Evolutionary conservation across 2,888 invertebrate species (phyloP).

Genomic region (Branchipolynoe longqiensis): DNA sequence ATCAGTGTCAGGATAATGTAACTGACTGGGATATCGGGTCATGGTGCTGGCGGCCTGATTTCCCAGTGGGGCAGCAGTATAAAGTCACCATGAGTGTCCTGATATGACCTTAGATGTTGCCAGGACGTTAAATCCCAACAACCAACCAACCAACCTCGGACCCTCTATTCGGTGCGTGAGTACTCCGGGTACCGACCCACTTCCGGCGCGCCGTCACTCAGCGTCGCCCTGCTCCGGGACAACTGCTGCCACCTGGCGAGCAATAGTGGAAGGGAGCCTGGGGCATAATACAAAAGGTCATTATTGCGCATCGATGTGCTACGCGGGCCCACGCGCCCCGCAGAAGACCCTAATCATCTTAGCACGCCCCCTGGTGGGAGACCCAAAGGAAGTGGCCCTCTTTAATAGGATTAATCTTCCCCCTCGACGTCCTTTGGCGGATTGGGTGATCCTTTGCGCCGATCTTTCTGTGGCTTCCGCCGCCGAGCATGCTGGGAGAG

Average conservation of each 20-base stretch:
- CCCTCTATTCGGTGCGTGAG: no score
- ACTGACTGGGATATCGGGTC: no score
- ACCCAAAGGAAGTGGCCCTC: background rate
- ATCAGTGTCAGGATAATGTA: no score
- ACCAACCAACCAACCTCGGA: no score
- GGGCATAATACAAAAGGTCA: slow-evolving; percentile 18
- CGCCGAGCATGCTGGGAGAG: no score
- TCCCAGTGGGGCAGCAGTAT: no score
- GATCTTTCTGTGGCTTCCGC: background rate
- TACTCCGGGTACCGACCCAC: no score
- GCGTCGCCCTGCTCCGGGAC: background rate
- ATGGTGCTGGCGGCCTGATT: no score
- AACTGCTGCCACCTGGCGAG: background rate
- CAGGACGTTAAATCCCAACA: no score
- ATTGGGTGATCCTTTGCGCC: background rate
- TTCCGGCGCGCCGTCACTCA: no score
- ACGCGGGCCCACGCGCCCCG: background rate
- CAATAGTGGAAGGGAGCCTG: background rate
- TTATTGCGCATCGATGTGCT: slow-evolving; percentile 11
- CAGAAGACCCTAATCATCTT: slow-evolving; percentile 5
- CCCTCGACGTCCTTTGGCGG: background rate
- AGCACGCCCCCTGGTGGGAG: background rate
- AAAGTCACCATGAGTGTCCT: no score
- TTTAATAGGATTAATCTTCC: slow-evolving; percentile 14
- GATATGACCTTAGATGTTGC: no score